These are phyloP conservation scores for Parochlus steinenii DNA, from an alignment of 2,888 invertebrate species.

Conservation along the genomic window DNA sequence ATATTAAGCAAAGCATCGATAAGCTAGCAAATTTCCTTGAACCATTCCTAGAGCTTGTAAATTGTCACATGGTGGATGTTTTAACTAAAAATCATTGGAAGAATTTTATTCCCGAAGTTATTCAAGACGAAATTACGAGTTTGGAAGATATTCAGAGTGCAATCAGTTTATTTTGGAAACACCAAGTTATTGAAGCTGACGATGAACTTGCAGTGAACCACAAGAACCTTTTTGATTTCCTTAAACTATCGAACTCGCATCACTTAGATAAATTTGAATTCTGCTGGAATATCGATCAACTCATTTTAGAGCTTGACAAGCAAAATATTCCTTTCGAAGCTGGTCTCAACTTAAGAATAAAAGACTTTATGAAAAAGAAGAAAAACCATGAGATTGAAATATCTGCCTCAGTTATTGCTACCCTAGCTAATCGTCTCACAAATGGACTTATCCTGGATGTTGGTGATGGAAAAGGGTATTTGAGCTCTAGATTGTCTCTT, in stretches of 20 bases:
- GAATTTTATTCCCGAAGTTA: constrained; percentile 35
- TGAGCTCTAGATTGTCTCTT: constrained; percentile 56
- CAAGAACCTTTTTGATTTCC: background rate
- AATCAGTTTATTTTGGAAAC: constrained; percentile 35
- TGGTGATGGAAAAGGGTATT: constrained; percentile 80
- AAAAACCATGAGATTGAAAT: constrained; percentile 66
- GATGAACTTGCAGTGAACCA: constrained; percentile 6
- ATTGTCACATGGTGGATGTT: constrained; percentile 65
- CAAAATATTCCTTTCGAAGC: constrained; percentile 20
- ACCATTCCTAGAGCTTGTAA: constrained; percentile 43
- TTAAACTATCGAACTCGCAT: constrained; percentile 1
- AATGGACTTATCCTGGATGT: constrained; percentile 50
- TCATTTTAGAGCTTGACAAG: background rate
- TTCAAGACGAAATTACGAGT: constrained; percentile 35
- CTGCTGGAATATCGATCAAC: constrained; percentile 1
- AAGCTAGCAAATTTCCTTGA: constrained; percentile 37
- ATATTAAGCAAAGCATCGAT: constrained; percentile 31
- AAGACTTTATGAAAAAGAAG: constrained; percentile 62
- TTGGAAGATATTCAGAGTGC: constrained; percentile 28
- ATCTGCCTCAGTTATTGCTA: constrained; percentile 42
- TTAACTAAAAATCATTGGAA: constrained; percentile 50
- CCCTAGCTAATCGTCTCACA: constrained; percentile 21
- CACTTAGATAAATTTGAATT: constrained; percentile 9
- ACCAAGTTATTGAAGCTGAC: constrained; percentile 15
- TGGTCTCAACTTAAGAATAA: constrained; percentile 29